These are phyloP conservation scores for Leptobrachium leishanense DNA, from an alignment of 2,113 vertebrate genomes.

Conservation along the genomic window DNA sequence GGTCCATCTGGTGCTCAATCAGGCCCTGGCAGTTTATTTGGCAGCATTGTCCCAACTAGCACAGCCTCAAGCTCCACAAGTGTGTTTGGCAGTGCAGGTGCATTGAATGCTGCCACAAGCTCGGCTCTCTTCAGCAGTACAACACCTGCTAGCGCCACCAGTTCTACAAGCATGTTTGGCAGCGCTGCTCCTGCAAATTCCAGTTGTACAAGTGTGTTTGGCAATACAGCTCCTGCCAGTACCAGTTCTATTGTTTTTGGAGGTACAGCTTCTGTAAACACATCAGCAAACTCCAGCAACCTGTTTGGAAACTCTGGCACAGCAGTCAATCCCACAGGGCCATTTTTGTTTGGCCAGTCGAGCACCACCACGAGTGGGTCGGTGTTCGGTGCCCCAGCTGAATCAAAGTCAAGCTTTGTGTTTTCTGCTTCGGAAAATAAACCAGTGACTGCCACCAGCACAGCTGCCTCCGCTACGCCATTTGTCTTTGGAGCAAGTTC, in stretches of 20 bases:
- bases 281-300: conserved; percentile 20
- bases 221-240: conserved; percentile 7
- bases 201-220: conserved; percentile 1
- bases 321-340: conserved; percentile 57
- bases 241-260: conserved; percentile 68
- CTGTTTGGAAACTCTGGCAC: conserved; percentile 61
- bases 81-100: conserved; percentile 26
- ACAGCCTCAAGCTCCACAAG: conserved; percentile 1
- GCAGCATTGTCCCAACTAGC: background rate
- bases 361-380: conserved; percentile 69
- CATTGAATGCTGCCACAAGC: background rate
- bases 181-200: background rate
- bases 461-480: conserved; percentile 60
- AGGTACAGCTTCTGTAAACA: conserved; percentile 16
- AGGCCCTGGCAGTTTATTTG: background rate
- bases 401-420: conserved; percentile 71
- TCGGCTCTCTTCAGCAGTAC: background rate
- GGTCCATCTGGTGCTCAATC: background rate
- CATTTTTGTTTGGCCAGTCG: conserved; percentile 85
- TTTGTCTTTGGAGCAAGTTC: conserved; percentile 79
- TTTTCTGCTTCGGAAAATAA: conserved; percentile 82
- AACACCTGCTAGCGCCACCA: background rate
- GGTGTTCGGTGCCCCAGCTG: conserved; percentile 67
- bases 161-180: conserved; percentile 9
- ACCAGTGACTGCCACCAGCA: conserved; percentile 57